Percentiles rank a stretch among this genome's conserved stretches.
These are phyloP conservation scores for Anser brachyrhynchus DNA, from an alignment of 2,113 vertebrate genomes.

Conservation along the genomic window DNA sequence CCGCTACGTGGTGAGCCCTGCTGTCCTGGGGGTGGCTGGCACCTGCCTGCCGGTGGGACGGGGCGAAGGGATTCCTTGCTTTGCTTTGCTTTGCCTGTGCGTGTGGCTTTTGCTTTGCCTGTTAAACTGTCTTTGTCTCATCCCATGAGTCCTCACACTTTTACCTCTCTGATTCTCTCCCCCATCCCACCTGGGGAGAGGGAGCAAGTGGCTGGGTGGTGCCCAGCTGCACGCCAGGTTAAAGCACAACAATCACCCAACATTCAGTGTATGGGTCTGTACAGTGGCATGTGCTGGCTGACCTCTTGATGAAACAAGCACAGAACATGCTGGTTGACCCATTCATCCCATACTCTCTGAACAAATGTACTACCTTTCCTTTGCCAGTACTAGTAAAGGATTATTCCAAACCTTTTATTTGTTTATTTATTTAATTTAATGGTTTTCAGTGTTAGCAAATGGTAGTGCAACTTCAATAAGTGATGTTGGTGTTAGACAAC, in stretches of 20 bases:
- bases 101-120: too few relatives aligned
- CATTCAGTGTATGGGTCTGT: accelerated
- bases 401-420: background rate
- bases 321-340: background rate
- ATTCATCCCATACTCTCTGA: background rate
- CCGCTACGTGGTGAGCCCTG: too few relatives aligned
- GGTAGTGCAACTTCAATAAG: background rate
- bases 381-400: background rate
- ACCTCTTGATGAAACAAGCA: background rate
- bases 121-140: too few relatives aligned
- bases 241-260: background rate
- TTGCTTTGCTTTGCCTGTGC: too few relatives aligned
- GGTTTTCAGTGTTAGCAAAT: background rate
- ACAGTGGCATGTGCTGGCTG: background rate
- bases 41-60: too few relatives aligned
- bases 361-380: background rate
- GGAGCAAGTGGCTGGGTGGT: too few relatives aligned
- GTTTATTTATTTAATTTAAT: background rate
- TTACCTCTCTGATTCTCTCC: too few relatives aligned
- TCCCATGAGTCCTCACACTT: too few relatives aligned
- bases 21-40: too few relatives aligned
- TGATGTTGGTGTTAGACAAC: background rate
- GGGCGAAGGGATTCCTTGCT: too few relatives aligned
- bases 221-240: too few relatives aligned
- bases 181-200: too few relatives aligned